A percentile compares a stretch with the other conserved stretches of the same genome.
These are phyloP conservation scores for Alligator sinensis DNA, from an alignment of 2,113 vertebrate genomes.

Conservation along the genomic window DNA sequence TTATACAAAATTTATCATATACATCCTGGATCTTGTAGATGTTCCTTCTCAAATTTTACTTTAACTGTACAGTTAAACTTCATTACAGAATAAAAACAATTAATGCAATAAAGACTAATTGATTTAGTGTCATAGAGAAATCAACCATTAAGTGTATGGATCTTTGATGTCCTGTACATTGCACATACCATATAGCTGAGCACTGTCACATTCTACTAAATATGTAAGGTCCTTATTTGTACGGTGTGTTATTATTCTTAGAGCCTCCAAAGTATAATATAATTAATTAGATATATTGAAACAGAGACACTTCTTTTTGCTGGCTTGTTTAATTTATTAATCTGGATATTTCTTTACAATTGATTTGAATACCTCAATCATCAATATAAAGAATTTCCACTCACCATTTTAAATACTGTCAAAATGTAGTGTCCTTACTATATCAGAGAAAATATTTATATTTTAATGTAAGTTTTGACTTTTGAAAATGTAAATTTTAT, in stretches of 20 bases:
- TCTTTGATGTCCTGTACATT: neutral
- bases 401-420: neutral
- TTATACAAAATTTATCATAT: neutral
- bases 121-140: neutral
- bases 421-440: neutral
- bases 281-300: neutral
- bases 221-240: neutral
- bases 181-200: neutral
- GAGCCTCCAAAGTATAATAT: neutral
- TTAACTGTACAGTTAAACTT: neutral
- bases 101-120: neutral
- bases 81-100: neutral
- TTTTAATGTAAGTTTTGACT: neutral
- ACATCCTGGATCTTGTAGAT: neutral
- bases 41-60: neutral
- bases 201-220: neutral
- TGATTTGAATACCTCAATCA: neutral
- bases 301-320: neutral
- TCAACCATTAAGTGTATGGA: neutral
- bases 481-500: neutral
- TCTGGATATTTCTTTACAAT: neutral
- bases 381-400: neutral
- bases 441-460: neutral
- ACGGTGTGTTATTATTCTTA: neutral
- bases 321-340: neutral